Base-by-base conservation (phyloP, 2,888 invertebrate genomes). In the Drosophila borborema region DNA sequence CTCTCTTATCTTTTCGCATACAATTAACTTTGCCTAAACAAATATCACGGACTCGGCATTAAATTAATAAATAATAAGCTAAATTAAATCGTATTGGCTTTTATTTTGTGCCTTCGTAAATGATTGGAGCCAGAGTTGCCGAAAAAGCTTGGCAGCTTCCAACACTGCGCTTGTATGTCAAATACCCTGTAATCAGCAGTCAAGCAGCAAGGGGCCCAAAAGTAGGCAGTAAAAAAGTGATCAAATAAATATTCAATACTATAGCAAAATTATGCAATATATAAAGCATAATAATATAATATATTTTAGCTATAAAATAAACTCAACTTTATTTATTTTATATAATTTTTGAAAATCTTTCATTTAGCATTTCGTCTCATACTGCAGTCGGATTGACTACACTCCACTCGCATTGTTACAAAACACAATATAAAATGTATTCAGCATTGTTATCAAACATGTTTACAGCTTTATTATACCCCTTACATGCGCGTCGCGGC, bases 181-280 rank as follows among this genome's bases (percentile, higher is more conserved):
- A n/a, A n/a, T n/a, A n/a, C n/a, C n/a, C n/a, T n/a, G n/a, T n/a
- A n/a, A 65, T 28, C 2, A 12, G 6, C 6, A 9, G 6, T 40
- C 3, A 6, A 18, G 0, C 8, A 38, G 4, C 5, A 8, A 2
- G 5, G 38, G 56, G 67, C 78, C 63, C 43, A 63, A 67, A 74
- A 78, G 78, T 75, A 75, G 62, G 74, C 75, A 78, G 12, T 20
- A 41, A 40, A 72, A 55, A 54, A 16, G 28, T n/a, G 2, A n/a
- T 3, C 9, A 8, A 18, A 28, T 31, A 12, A 12, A 31, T n/a
- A 18, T 18, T 20, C 2, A 41, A 40, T 23, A 16, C 8, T 3
- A 23, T 1, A 23, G 2, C 8, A 53, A 8, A 14, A 36, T 53
- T 36, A 53, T 12, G 8, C 16, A 38, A 23, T 38, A 36, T 36